phyloP scores from a whole-genome alignment of 2,888 invertebrate species.

The Netelia virgata region DNA sequence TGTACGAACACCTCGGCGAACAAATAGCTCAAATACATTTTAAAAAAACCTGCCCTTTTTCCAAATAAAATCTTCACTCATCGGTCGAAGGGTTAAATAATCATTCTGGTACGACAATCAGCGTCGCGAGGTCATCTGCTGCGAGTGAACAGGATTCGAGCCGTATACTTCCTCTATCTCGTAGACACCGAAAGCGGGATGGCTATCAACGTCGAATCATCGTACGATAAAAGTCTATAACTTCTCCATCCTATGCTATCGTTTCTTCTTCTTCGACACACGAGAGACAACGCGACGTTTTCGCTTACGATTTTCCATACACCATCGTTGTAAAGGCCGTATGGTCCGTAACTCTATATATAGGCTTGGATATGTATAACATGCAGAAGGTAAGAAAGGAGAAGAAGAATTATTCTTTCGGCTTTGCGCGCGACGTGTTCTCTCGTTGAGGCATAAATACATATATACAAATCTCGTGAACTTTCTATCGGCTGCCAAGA shows the following conservation, averaged over 20 bases:
- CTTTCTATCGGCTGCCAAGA: constrained; percentile 51
- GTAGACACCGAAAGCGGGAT: neutral
- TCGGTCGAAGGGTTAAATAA: too few relatives aligned
- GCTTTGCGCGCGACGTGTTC: constrained; percentile 20
- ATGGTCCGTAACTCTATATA: neutral
- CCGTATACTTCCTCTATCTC: neutral
- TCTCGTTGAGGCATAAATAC: neutral
- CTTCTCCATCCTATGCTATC: neutral
- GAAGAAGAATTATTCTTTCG: constrained; percentile 40
- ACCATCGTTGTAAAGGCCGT: neutral
- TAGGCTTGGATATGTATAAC: constrained; percentile 7
- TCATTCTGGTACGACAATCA: constrained; percentile 33
- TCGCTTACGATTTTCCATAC: constrained; percentile 20
- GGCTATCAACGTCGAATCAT: neutral
- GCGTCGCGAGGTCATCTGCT: constrained; percentile 40
- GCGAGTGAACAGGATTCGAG: neutral
- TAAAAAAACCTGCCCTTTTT: too few relatives aligned
- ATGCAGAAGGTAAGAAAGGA: constrained; percentile 5
- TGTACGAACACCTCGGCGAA: too few relatives aligned
- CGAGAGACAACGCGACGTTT: constrained; percentile 13
- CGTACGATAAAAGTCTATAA: neutral
- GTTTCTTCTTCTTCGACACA: constrained; percentile 7
- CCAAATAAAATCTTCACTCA: too few relatives aligned
- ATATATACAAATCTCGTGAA: constrained; percentile 6
- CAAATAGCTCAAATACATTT: too few relatives aligned